Evolutionary conservation across 2,888 invertebrate species (phyloP).

Genomic region (Sepiola atlantica): DNA sequence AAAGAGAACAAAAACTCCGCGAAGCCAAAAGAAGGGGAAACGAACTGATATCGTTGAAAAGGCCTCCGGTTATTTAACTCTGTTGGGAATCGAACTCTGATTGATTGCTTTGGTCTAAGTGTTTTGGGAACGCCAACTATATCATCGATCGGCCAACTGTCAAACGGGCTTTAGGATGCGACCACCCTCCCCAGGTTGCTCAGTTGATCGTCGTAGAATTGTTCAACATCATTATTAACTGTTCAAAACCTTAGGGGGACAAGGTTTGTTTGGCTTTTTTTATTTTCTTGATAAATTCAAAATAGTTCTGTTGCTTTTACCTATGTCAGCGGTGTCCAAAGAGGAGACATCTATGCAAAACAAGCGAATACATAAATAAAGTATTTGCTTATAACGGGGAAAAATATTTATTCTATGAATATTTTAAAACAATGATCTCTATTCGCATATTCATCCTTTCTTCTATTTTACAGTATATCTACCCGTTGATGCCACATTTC

Average conservation of each 20-base stretch:
- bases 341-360: too few relatives aligned
- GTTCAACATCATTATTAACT: not conserved
- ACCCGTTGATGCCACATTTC: too few relatives aligned
- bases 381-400: too few relatives aligned
- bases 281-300: not conserved
- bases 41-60: not conserved
- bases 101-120: not conserved
- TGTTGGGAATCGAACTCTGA: not conserved
- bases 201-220: not conserved
- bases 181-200: not conserved
- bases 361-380: too few relatives aligned
- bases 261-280: not conserved
- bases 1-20: not conserved
- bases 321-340: too few relatives aligned
- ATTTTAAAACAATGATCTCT: too few relatives aligned
- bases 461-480: too few relatives aligned
- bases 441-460: too few relatives aligned
- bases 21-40: not conserved
- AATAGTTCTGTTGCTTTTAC: not conserved
- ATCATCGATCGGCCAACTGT: constrained; percentile 11
- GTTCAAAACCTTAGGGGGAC: not conserved
- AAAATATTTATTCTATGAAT: too few relatives aligned
- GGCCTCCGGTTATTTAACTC: not conserved
- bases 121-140: not conserved
- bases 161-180: not conserved